Evolutionary conservation across 1,140 invertebrate species (phyloP).

Genomic region (Triops cancriformis): DNA sequence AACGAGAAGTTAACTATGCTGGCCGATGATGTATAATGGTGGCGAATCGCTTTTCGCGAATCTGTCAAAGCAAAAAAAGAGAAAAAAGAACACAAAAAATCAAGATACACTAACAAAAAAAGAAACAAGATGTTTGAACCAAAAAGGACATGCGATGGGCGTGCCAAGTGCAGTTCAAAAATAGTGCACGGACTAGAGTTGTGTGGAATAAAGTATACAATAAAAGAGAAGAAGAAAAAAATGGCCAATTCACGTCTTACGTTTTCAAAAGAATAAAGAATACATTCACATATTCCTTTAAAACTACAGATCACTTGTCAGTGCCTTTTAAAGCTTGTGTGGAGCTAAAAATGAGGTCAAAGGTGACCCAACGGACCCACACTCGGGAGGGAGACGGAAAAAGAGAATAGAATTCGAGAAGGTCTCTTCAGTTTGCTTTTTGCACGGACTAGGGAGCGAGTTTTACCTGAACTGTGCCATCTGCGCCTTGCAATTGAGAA

Average conservation of each 20-base stretch:
- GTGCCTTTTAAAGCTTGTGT: no score
- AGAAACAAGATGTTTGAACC: neutral
- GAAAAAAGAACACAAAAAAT: slow-evolving; percentile 23
- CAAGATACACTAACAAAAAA: slow-evolving; percentile 11
- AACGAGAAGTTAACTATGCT: neutral
- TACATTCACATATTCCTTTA: no score
- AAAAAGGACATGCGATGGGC: slow-evolving; percentile 3
- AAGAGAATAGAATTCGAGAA: neutral
- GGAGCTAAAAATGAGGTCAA: neutral
- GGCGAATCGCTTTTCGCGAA: slow-evolving; percentile 12
- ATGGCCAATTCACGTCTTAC: no score
- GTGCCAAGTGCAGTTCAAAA: neutral
- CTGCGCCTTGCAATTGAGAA: slow-evolving; percentile 63
- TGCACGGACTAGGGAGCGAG: neutral
- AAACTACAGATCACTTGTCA: no score
- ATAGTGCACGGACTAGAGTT: neutral
- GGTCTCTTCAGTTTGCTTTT: neutral
- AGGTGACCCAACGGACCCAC: neutral
- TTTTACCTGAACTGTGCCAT: slow-evolving; percentile 57
- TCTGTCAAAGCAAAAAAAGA: slow-evolving; percentile 17
- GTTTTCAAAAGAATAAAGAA: no score
- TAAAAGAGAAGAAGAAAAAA: neutral
- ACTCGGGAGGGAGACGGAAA: neutral
- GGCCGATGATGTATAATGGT: slow-evolving; percentile 10
- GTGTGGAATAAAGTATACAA: slow-evolving; percentile 3